These are phyloP conservation scores for Brassicogethes aeneus DNA, from an alignment of 2,888 invertebrate species.

Conservation along the genomic window DNA sequence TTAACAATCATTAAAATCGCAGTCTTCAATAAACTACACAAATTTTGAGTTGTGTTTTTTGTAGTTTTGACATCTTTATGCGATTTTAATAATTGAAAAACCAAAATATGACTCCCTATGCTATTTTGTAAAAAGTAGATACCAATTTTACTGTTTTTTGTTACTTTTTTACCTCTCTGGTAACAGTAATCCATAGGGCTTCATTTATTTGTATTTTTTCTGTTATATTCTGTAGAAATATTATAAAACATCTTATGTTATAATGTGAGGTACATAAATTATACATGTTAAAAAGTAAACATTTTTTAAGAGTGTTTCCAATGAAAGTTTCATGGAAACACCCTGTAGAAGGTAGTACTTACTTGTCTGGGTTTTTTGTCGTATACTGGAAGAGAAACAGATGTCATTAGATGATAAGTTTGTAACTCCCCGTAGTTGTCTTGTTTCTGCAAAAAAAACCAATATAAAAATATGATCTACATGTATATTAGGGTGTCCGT, in stretches of 20 bases:
- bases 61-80: no score
- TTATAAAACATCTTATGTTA: conserved; percentile 8
- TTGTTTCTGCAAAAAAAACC: conserved; percentile 44
- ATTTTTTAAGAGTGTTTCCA: no score
- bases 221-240: conserved; percentile 80
- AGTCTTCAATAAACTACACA: no score
- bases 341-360: conserved; percentile 39
- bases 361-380: conserved; percentile 80
- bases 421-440: conserved; percentile 55
- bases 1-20: no score
- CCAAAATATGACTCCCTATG: neutral
- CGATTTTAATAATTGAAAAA: no score
- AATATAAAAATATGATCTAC: no score
- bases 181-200: conserved; percentile 87
- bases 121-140: neutral
- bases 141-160: neutral
- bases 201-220: conserved; percentile 92
- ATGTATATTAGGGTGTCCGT: no score
- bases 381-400: conserved; percentile 89
- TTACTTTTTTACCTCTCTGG: conserved; percentile 72
- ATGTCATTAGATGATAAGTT: conserved; percentile 78
- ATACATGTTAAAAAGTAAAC: no score
- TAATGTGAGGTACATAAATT: no score
- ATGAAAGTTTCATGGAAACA: no score
- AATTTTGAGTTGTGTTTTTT: no score